Conservation (phyloP, 2,888 invertebrate genomes). For the Pseudeuparius sepicola region DNA sequence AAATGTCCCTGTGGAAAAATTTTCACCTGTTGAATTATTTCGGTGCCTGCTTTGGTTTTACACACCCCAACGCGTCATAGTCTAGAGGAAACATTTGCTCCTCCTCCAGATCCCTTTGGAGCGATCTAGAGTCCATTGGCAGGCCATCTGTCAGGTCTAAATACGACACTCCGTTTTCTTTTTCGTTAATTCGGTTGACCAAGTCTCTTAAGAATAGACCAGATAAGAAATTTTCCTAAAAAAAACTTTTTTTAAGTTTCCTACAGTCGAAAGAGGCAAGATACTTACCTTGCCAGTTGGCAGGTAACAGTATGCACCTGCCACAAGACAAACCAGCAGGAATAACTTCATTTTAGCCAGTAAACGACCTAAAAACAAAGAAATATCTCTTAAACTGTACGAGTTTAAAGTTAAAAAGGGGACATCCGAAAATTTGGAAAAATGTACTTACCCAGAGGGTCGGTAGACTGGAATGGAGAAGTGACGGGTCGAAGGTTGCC, state of each 20-base stretch:
- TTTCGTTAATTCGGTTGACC: conserved; percentile 62
- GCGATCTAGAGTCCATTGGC: conserved; percentile 30
- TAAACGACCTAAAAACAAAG: no score
- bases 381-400: no score
- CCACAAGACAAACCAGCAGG: conserved; percentile 25
- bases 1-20: no score
- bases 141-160: conserved; percentile 49
- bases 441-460: no score
- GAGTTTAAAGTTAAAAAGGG: no score
- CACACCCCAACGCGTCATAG: conserved; percentile 51
- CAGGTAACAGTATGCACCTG: conserved; percentile 33
- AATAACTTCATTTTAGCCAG: conserved; percentile 26
- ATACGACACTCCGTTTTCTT: conserved; percentile 42
- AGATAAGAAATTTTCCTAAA: conserved; percentile 44
- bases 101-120: conserved; percentile 43
- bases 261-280: not conserved
- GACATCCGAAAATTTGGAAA: no score
- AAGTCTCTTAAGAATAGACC: conserved; percentile 66
- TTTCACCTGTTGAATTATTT: no score
- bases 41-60: no score
- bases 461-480: no score
- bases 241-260: conserved; percentile 2
- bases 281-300: conserved; percentile 35
- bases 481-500: no score
- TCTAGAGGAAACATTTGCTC: conserved; percentile 45